Evolutionary conservation across 2,797 vertebrate species (phyloP).

Genomic region (Australoheros facetus): DNA sequence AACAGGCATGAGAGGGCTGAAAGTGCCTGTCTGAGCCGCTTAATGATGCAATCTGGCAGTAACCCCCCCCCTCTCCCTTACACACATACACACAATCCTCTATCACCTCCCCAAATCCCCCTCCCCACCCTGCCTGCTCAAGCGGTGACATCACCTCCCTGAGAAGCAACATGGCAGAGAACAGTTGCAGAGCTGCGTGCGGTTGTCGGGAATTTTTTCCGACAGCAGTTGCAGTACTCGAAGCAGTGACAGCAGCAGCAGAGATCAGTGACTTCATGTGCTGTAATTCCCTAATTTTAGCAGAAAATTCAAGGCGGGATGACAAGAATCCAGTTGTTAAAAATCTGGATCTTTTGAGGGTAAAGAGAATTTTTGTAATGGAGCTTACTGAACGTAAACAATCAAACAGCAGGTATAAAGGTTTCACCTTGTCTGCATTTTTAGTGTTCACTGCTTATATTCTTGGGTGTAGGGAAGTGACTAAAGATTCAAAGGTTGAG

Average conservation of each 20-base stretch:
- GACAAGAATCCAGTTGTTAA: neutral
- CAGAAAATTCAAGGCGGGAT: neutral
- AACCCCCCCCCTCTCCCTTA: constrained; percentile 10
- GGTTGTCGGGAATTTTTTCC: constrained; percentile 18
- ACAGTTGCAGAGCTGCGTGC: constrained; percentile 41
- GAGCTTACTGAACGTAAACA: neutral
- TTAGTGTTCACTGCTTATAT: neutral
- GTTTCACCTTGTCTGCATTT: neutral
- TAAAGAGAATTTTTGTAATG: fast-evolving
- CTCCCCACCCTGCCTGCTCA: constrained; percentile 12
- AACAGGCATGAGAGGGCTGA: constrained; percentile 23
- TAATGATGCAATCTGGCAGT: constrained; percentile 71
- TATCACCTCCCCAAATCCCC: neutral
- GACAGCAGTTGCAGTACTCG: constrained; percentile 26
- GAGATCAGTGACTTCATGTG: neutral
- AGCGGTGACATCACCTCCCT: constrained; percentile 68
- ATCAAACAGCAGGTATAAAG: neutral
- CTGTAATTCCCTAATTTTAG: neutral
- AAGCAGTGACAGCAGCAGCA: constrained; percentile 4
- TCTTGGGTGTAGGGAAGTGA: neutral
- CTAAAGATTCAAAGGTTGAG: fast-evolving
- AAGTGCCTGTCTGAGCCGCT: constrained; percentile 56
- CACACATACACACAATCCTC: neutral
- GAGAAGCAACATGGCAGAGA: constrained; percentile 47
- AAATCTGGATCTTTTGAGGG: neutral